Evolutionary conservation across 2,888 invertebrate species (phyloP), one percentile per base, ranked within the genome.

Genomic region (Busseola fusca): DNA sequence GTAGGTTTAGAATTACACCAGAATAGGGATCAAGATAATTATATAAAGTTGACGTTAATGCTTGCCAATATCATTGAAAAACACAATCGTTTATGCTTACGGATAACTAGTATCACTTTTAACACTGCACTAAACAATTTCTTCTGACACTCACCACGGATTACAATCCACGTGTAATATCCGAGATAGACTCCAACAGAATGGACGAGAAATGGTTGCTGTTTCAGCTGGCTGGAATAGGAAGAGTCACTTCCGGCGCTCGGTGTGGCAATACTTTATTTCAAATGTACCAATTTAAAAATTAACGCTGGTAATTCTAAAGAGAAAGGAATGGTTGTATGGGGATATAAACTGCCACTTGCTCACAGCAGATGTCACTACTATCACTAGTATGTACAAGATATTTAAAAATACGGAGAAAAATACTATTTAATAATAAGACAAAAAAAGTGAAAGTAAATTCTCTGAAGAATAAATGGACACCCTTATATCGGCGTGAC

Each of bases 161-260:
- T 92, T 93, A 93, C 92, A 92, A 91, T 89, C 92, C 91, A 93
- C 94, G 94, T 96, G 96, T 96, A 96, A 94, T 94, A 96, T 96
- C 96, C 96, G 96, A 96, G 95, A 96, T 95, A 96, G 96, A 96
- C 96, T 96, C 96, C 96, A 96, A 96, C 96, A 96, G 97, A 97
- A 97, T 97, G 97, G 95, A 96, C 96, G 97, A 97, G 96, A 92
- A 94, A 94, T 92, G 89, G 91, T 91, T 93, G 93, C 93, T 93
- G 91, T 89, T 93, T 91, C 91, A 91, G 90, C 91, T 94, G 93
- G 90, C 90, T 94, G 90, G 90, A 92, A 90, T 90, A 87, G 88
- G 89, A 86, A 88, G 89, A 90, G 90, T 92, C 92, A 94, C 91
- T 93, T 95, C 95, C 95, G 94, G 90, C 85, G 30, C 54, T 68